Percentiles rank a stretch among this genome's conserved stretches.
These are phyloP conservation scores for Sebastes fasciatus DNA, from an alignment of 2,113 vertebrate species.

Conservation along the genomic window DNA sequence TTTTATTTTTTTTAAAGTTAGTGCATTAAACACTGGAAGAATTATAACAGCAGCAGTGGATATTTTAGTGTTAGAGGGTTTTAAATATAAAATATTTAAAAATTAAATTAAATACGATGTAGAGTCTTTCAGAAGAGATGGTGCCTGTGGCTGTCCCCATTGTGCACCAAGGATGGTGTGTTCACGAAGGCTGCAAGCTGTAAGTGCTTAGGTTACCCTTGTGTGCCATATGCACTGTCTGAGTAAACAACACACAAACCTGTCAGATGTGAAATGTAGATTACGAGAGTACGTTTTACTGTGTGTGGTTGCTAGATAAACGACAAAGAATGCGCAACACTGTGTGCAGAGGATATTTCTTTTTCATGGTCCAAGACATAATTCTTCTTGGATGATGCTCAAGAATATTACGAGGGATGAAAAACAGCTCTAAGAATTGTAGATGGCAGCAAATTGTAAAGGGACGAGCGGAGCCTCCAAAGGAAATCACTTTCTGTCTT, in stretches of 20 bases:
- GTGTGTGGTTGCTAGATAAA: constrained; percentile 17
- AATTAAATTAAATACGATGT: background rate
- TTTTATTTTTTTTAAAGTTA: too few relatives aligned
- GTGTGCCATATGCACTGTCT: constrained; percentile 16
- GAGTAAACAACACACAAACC: constrained; percentile 48
- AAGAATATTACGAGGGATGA: constrained; percentile 18
- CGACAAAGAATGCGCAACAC: background rate
- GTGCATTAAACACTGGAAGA: too few relatives aligned
- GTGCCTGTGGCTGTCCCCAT: constrained; percentile 8
- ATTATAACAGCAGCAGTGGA: too few relatives aligned
- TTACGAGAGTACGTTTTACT: constrained; percentile 25
- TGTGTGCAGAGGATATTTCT: constrained; percentile 19
- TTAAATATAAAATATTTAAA: too few relatives aligned
- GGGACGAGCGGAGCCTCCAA: background rate
- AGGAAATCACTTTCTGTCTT: constrained; percentile 13
- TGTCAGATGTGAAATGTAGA: constrained; percentile 56
- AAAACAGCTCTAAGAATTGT: constrained; percentile 3
- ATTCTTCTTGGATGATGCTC: constrained; percentile 23
- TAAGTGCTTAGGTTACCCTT: constrained; percentile 26
- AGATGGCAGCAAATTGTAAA: constrained; percentile 10
- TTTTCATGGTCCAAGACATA: constrained; percentile 14
- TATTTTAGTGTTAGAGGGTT: too few relatives aligned
- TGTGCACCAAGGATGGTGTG: constrained; percentile 4
- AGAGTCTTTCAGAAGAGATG: background rate
- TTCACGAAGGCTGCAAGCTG: constrained; percentile 37